Base-by-base conservation (phyloP, 2,888 invertebrate species). In the Himalopsyche kuldschensis region DNA sequence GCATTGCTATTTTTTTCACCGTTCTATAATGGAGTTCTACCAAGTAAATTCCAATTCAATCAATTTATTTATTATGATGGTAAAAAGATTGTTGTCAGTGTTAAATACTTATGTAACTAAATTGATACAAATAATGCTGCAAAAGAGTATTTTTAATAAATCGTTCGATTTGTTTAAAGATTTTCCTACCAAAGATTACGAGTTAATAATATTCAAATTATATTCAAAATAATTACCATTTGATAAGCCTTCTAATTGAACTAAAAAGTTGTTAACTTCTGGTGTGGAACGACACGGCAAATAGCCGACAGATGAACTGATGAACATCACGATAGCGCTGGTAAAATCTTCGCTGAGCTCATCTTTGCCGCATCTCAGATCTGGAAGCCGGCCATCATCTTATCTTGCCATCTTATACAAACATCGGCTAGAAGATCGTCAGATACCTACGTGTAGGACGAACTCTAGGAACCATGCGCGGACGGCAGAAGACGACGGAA, bases 361-460 rank as follows among this genome's bases (percentile, higher is more conserved):
- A 69, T 69, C 69, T 69, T 27, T 27, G 20, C 69, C 69, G 69
- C 69, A 69, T 69, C 69, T 69, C 27, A 82, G 82, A 82, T 82
- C 82, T 82, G 82, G 82, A 82, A 82, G 82, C 82, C 79, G 79
- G 79, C 82, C 82, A 82, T 69, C 69, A 69, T 82, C 82, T 82
- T 82, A 82, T 82, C 82, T 75, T 75, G 75, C 75, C 79, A 82
- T 82, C 82, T 82, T 47, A 79, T 48, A 77, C 79, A 82, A 82
- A 82, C 82, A 82, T 78, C 77, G 46, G 30, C 48, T 31, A 47
- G 32, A 75, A 48, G 76, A 80, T 47, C 63, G 31, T 79, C 48
- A 47, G 46, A 79, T 76, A 82, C 27, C 10, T 69, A 69, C 69
- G 69, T 69, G 69, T 69, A 69, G 69, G 69, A 69, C 69, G 69